Evolutionary conservation across 2,888 invertebrate genomes (phyloP).

Genomic region (Phaedon cochleariae): DNA sequence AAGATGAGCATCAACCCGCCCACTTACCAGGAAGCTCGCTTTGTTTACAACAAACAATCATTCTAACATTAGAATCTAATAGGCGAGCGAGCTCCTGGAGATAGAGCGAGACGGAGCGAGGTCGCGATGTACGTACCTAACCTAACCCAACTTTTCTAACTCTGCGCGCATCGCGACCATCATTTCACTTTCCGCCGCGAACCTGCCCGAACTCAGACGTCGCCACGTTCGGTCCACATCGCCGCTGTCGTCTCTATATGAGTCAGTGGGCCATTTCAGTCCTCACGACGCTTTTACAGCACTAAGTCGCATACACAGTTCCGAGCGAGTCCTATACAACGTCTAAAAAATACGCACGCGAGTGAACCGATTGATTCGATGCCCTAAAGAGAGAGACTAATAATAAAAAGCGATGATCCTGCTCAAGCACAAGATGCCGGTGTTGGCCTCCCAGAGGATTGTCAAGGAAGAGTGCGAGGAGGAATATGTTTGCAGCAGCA

Average conservation of each 20-base stretch:
- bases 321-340: too few species aligned
- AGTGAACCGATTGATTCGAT: conserved; percentile 33
- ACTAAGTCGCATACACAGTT: conserved; percentile 25
- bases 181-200: conserved; percentile 47
- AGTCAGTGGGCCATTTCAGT: conserved; percentile 68
- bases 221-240: conserved; percentile 67
- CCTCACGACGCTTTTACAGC: conserved; percentile 39
- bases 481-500: conserved; percentile 44
- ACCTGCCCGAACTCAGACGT: conserved; percentile 53
- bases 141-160: conserved; percentile 55
- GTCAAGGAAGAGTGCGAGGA: conserved; percentile 49
- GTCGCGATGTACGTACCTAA: conserved; percentile 48
- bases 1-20: conserved; percentile 21
- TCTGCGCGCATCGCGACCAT: conserved; percentile 48
- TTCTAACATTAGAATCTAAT: conserved; percentile 49
- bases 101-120: neutral
- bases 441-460: conserved; percentile 40
- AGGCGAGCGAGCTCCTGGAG: neutral
- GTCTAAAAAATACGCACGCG: conserved; percentile 16
- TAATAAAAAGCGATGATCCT: conserved; percentile 49
- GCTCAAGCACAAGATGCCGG: conserved; percentile 45
- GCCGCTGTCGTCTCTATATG: conserved; percentile 62
- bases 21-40: conserved; percentile 52
- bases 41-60: conserved; percentile 49
- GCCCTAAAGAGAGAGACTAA: neutral